Evolutionary conservation across 2,888 invertebrate species (phyloP).

Genomic region (Portevinia maculata): DNA sequence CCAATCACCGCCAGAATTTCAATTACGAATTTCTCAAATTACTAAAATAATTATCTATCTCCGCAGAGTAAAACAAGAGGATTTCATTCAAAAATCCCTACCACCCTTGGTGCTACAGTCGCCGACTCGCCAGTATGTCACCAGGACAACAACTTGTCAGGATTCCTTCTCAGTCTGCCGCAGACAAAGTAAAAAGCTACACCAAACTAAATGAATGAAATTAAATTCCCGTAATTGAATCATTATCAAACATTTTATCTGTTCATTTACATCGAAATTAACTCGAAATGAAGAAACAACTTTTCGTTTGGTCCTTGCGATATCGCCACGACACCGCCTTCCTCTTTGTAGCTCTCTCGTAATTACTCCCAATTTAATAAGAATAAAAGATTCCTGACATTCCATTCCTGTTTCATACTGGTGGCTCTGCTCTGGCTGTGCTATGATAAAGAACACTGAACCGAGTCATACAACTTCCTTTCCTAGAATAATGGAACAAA

Average conservation of each 20-base stretch:
- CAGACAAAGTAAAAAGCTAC: constrained; percentile 27
- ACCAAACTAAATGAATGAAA: constrained; percentile 73
- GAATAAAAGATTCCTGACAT: constrained; percentile 74
- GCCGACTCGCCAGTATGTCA: constrained; percentile 64
- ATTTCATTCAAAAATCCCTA: constrained; percentile 29
- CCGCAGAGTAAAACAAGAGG: constrained; percentile 41
- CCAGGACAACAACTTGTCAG: constrained; percentile 71
- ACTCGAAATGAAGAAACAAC: constrained; percentile 75
- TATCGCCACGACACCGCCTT: neutral
- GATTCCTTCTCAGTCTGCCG: constrained; percentile 33
- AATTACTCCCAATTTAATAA: constrained; percentile 74
- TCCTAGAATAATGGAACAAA: constrained; percentile 49
- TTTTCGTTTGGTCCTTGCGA: neutral
- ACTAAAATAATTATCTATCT: constrained; percentile 66
- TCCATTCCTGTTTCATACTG: constrained; percentile 58
- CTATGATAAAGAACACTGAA: constrained; percentile 27
- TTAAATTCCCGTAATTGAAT: constrained; percentile 80
- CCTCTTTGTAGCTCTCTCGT: constrained; percentile 35
- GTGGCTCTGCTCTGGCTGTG: neutral
- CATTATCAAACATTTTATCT: constrained; percentile 81
- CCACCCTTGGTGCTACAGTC: constrained; percentile 7
- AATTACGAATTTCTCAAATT: constrained; percentile 62
- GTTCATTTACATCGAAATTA: constrained; percentile 82
- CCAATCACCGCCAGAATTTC: neutral
- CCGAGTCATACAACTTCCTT: constrained; percentile 46